These are phyloP conservation scores for Pandemis heparana DNA, from an alignment of 2,888 invertebrate genomes.

Conservation along the genomic window DNA sequence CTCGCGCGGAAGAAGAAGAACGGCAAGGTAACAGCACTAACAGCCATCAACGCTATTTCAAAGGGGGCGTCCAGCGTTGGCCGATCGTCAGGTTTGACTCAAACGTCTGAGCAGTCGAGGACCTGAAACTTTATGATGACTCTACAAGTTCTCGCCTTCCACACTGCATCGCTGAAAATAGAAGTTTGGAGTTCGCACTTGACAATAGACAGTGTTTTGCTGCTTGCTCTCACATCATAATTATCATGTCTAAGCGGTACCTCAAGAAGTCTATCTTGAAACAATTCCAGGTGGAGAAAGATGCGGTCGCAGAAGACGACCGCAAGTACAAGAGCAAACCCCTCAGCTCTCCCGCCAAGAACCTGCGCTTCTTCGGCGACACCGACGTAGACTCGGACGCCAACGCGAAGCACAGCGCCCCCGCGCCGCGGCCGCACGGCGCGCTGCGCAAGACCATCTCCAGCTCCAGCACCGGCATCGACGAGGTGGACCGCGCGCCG, in stretches of 20 bases:
- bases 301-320: slow-evolving; percentile 86
- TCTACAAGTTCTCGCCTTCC: too few species aligned
- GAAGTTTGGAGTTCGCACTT: too few species aligned
- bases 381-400: slow-evolving; percentile 92
- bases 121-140: too few species aligned
- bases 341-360: slow-evolving; percentile 86
- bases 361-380: slow-evolving; percentile 93
- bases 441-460: slow-evolving; percentile 77
- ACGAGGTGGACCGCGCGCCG: slow-evolving; percentile 73
- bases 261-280: not conserved
- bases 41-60: not conserved
- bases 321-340: slow-evolving; percentile 74
- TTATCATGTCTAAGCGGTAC: too few species aligned
- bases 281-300: slow-evolving; percentile 73
- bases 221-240: not conserved
- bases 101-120: too few species aligned
- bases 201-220: not conserved
- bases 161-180: not conserved
- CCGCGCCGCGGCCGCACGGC: slow-evolving; percentile 65
- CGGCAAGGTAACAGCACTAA: slow-evolving; percentile 51
- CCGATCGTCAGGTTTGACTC: slow-evolving; percentile 53
- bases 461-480: slow-evolving; percentile 76
- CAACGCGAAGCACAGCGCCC: slow-evolving; percentile 70
- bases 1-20: slow-evolving; percentile 88
- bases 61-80: slow-evolving; percentile 42